Percentiles rank a stretch among this genome's conserved stretches.
These are phyloP conservation scores for Coendou prehensilis DNA, from an alignment of 2,797 vertebrate species.

Conservation along the genomic window DNA sequence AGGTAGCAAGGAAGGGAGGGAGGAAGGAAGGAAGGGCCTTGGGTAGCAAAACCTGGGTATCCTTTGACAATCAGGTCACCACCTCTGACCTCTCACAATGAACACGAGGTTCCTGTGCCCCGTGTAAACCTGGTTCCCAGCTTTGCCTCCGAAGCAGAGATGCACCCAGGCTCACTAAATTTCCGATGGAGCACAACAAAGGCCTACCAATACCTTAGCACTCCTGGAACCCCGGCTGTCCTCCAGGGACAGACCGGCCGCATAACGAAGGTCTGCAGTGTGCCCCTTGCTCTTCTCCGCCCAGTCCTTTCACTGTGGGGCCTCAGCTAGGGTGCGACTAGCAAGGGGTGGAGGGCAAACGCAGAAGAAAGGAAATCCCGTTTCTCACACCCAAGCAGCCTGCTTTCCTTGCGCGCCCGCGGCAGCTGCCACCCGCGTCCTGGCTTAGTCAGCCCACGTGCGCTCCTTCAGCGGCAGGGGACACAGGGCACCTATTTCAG, in stretches of 20 bases:
- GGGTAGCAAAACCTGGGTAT: neutral
- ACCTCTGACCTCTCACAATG: neutral
- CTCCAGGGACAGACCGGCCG: neutral
- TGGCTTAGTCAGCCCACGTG: conserved; percentile 69
- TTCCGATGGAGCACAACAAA: no score
- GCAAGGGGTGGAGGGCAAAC: conserved; percentile 12
- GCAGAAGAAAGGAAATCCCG: conserved; percentile 70
- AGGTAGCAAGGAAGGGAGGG: rapidly evolving
- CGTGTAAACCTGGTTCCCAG: neutral
- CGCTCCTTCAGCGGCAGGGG: conserved; percentile 81
- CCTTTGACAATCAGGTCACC: neutral
- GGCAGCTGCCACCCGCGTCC: conserved; percentile 28
- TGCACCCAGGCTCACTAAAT: neutral
- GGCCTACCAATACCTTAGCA: neutral
- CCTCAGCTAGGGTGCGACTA: neutral
- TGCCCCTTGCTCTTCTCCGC: conserved; percentile 52
- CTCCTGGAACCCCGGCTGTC: conserved; percentile 34
- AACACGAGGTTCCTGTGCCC: no score
- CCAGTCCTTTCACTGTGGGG: conserved; percentile 61
- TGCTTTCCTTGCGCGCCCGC: conserved; percentile 76
- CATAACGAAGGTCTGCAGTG: conserved; percentile 58
- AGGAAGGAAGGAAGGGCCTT: neutral
- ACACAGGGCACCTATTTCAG: conserved; percentile 83
- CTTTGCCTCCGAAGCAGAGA: neutral
- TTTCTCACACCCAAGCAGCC: conserved; percentile 74